A percentile compares a stretch with the other conserved stretches of the same genome.
Evolutionary conservation across 2,113 vertebrate species (phyloP).

Genomic region (Gambusia affinis): DNA sequence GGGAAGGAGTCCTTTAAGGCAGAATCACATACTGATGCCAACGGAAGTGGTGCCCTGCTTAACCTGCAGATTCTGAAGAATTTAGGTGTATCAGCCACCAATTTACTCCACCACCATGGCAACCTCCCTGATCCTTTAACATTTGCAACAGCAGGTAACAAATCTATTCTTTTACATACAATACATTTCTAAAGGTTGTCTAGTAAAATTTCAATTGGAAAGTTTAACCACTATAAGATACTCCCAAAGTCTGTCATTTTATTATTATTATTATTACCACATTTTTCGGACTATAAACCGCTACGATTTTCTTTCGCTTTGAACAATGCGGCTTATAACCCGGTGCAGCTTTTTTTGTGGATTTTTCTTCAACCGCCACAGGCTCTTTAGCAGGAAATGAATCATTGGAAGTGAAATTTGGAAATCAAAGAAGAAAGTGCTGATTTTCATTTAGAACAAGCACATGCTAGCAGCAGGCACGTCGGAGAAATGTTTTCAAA

Average conservation of each 20-base stretch:
- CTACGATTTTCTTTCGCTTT: too few relatives aligned
- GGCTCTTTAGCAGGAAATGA: too few relatives aligned
- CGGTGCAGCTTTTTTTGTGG: too few relatives aligned
- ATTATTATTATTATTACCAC: too few relatives aligned
- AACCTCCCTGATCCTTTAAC: conserved; percentile 78
- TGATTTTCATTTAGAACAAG: too few relatives aligned
- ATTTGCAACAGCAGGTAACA: conserved; percentile 83
- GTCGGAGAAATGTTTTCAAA: too few relatives aligned
- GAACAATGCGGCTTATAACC: too few relatives aligned
- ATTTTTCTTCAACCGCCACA: too few relatives aligned
- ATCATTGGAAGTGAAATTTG: too few relatives aligned
- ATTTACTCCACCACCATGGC: conserved; percentile 72
- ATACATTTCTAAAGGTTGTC: background rate
- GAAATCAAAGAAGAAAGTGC: too few relatives aligned
- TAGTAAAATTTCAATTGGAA: conserved; percentile 1
- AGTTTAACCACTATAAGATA: background rate
- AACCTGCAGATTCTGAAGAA: conserved; percentile 85
- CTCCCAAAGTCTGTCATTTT: background rate
- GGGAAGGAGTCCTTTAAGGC: conserved; percentile 87
- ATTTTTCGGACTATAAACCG: too few relatives aligned
- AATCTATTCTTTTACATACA: conserved; percentile 2
- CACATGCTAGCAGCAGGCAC: too few relatives aligned
- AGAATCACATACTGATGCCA: conserved; percentile 86
- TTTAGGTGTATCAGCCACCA: conserved; percentile 62
- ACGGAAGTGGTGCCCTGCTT: conserved; percentile 80